Percentiles rank a stretch among this genome's conserved stretches.
Conservation (phyloP, 2,113 vertebrate species). For the Spheniscus mendiculus region DNA sequence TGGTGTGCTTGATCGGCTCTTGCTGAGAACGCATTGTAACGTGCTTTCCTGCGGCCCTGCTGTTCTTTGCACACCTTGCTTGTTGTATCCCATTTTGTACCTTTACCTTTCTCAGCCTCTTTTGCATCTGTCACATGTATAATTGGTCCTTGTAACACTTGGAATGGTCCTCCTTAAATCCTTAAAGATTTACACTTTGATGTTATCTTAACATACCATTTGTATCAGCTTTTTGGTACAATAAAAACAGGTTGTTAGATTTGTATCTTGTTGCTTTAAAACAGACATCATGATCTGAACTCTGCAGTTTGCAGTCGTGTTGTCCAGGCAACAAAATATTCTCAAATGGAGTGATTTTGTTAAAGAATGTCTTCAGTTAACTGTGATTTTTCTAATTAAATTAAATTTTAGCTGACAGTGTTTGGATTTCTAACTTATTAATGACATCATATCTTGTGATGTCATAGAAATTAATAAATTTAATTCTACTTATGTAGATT, state of each 20-base stretch:
- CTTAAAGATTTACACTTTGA: fast-evolving
- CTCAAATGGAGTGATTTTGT: not conserved
- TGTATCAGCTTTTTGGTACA: not conserved
- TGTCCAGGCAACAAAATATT: constrained; percentile 19
- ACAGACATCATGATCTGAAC: not conserved
- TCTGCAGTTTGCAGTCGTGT: not conserved
- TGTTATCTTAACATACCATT: not conserved
- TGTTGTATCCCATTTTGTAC: fast-evolving
- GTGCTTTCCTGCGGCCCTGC: not conserved
- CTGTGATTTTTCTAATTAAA: not conserved
- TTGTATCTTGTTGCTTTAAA: constrained; percentile 3
- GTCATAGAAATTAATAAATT: not conserved
- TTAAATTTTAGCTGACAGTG: not conserved
- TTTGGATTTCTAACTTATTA: not conserved
- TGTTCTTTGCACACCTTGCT: not conserved
- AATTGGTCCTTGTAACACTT: fast-evolving
- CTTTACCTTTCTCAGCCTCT: not conserved
- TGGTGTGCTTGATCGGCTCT: fast-evolving
- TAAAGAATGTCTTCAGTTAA: not conserved
- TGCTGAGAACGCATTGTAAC: fast-evolving
- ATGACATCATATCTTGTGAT: not conserved
- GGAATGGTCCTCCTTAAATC: not conserved
- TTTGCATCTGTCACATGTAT: fast-evolving
- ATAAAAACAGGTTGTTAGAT: not conserved
- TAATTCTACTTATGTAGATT: not conserved